A percentile compares a stretch with the other conserved stretches of the same genome.
These are phyloP conservation scores for Chlamydotis undulata DNA, from an alignment of 2,113 vertebrate species.

Conservation along the genomic window DNA sequence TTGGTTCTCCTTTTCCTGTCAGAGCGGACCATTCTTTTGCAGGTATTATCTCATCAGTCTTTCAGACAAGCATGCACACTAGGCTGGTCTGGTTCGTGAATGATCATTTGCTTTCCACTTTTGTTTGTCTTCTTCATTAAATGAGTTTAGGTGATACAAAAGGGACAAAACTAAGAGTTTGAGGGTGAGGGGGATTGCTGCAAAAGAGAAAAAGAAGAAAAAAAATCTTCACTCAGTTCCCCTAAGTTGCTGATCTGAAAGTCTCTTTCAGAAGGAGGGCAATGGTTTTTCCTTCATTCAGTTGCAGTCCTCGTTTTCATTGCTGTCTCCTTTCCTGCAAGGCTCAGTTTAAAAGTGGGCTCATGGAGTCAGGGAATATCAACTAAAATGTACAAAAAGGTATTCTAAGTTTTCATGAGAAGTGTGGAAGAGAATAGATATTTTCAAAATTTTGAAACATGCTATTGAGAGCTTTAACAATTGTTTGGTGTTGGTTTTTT, in stretches of 20 bases:
- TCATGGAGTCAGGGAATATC: background rate
- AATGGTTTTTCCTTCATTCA: background rate
- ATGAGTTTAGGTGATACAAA: background rate
- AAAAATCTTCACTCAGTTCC: background rate
- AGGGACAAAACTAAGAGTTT: background rate
- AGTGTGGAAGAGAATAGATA: background rate
- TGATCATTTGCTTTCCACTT: conserved; percentile 20
- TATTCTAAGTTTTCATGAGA: background rate
- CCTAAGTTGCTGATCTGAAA: background rate
- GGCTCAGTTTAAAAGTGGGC: background rate
- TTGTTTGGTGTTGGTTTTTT: background rate
- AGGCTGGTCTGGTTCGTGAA: background rate
- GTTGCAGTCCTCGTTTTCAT: background rate
- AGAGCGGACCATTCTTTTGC: conserved; percentile 62
- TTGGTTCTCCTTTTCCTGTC: conserved; percentile 66
- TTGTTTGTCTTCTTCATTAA: conserved; percentile 39
- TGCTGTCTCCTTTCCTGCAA: background rate
- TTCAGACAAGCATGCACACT: conserved; percentile 22
- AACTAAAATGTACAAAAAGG: background rate
- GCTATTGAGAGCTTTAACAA: background rate
- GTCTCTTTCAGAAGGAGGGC: background rate
- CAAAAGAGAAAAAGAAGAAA: background rate
- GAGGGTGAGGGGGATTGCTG: background rate
- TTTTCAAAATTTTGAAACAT: background rate
- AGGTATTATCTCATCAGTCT: conserved; percentile 69